Conservation (phyloP, 1,140 invertebrate species). For the Ephestia elutella region DNA sequence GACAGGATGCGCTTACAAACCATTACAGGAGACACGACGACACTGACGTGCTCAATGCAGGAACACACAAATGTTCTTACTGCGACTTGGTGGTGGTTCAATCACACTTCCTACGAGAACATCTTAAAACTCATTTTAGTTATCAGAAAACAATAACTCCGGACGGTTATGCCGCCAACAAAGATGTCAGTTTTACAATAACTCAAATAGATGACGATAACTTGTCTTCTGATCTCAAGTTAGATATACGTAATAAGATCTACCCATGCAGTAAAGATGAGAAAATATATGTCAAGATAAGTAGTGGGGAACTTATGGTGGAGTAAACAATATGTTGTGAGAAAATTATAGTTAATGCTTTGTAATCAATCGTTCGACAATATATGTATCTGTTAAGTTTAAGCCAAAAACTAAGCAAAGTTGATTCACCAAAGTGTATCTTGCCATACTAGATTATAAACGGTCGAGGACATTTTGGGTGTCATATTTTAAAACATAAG, state of each 20-base stretch:
- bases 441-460: slow-evolving; percentile 67
- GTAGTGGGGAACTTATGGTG: slow-evolving; percentile 55
- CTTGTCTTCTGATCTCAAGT: slow-evolving; percentile 48
- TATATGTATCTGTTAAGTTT: slow-evolving; percentile 17
- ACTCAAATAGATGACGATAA: slow-evolving; percentile 49
- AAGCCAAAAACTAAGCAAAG: slow-evolving; percentile 40
- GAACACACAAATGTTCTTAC: slow-evolving; percentile 82
- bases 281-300: slow-evolving; percentile 59
- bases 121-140: slow-evolving; percentile 86
- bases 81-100: slow-evolving; percentile 89
- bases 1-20: slow-evolving; percentile 83
- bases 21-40: slow-evolving; percentile 84
- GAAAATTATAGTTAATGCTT: background rate
- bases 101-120: slow-evolving; percentile 84
- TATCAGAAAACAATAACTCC: slow-evolving; percentile 76
- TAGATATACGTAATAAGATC: slow-evolving; percentile 42
- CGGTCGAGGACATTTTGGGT: slow-evolving; percentile 35
- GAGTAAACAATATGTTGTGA: slow-evolving; percentile 23
- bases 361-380: background rate
- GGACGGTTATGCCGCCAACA: slow-evolving; percentile 66
- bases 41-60: slow-evolving; percentile 72
- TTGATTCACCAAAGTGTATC: slow-evolving; percentile 67
- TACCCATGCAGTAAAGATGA: slow-evolving; percentile 32
- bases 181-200: slow-evolving; percentile 57
- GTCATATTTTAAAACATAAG: slow-evolving; percentile 8